Percentiles rank a stretch among this genome's conserved stretches.
Conservation (phyloP, 1,140 invertebrate species). For the Brachionus calyciflorus region DNA sequence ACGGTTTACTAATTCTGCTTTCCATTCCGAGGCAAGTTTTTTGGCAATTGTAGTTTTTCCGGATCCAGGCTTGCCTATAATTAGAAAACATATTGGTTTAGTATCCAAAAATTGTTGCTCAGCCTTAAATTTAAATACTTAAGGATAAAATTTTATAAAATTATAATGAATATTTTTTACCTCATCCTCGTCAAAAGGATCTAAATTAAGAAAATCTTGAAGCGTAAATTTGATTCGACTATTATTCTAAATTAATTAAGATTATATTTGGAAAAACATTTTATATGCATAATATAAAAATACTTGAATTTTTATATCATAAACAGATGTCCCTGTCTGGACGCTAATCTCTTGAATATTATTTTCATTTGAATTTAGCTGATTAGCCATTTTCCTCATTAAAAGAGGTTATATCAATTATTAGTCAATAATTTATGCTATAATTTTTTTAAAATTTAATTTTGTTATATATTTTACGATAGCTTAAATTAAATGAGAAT, state of each 20-base stretch:
- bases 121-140: slow-evolving; percentile 50
- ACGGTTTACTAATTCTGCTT: slow-evolving; percentile 60
- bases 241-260: not conserved
- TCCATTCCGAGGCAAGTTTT: slow-evolving; percentile 58
- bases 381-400: no score
- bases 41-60: slow-evolving; percentile 58
- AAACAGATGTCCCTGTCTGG: no score
- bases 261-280: not conserved
- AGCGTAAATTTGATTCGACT: not conserved
- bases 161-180: not conserved
- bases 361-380: no score
- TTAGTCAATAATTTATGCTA: no score
- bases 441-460: no score
- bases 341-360: no score
- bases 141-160: not conserved
- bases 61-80: slow-evolving; percentile 59
- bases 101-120: slow-evolving; percentile 57
- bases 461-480: no score
- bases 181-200: slow-evolving; percentile 41
- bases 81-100: slow-evolving; percentile 61
- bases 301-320: no score
- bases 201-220: not conserved
- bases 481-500: no score
- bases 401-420: no score
- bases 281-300: no score